Evolutionary conservation across 2,888 invertebrate species (phyloP), one percentile per base, ranked within the genome.

Genomic region (Xylota sylvarum): DNA sequence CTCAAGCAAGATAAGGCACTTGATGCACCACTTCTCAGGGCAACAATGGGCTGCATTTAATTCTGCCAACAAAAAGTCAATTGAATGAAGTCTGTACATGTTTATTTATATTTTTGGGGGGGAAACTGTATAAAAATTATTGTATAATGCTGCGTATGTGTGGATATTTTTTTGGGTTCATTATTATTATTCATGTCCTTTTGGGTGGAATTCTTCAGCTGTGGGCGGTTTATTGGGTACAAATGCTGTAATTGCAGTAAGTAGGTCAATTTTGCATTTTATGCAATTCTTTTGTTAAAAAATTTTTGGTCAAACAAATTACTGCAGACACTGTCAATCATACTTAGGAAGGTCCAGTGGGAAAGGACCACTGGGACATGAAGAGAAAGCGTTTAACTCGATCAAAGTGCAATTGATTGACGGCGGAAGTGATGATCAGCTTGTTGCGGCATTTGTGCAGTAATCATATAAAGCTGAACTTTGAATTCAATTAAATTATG

Each of bases 221-320:
- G 50, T 58, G 60, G 69, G 69, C 60, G 69, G 60, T 17, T 50
- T 37, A 14, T 14, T 40, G 19, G 30, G 56, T 62, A 27, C 14
- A 62, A 69, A 58, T 58, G 52, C 37, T 80, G 55, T 65, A 74
- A 86, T 81, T 82, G 67, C 37, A 37, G 46, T 69, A 85, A 72
- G 81, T 86, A 86, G 85, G 85, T 86, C 85, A 86, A 72, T 81
- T n/a, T 86, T 56, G 58, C 62, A 46, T 83, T 83, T 83, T 78
- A 67, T 78, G 78, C 83, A 60, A 83, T 23, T 76, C 56, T 37
- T 65, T 56, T 58, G 65, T 76, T 10, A 9, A 14, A 50, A 4
- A 40, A 5, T 56, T 70, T 70, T 70, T 40, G 37, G 46, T 37
- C 35, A 35, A 65, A 23, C 32, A 67, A 46, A 43, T 62, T 32